Percentiles rank a stretch among this genome's conserved stretches.
These are phyloP conservation scores for Drosophila tanythrix DNA, from an alignment of 2,888 invertebrate genomes.

Conservation along the genomic window DNA sequence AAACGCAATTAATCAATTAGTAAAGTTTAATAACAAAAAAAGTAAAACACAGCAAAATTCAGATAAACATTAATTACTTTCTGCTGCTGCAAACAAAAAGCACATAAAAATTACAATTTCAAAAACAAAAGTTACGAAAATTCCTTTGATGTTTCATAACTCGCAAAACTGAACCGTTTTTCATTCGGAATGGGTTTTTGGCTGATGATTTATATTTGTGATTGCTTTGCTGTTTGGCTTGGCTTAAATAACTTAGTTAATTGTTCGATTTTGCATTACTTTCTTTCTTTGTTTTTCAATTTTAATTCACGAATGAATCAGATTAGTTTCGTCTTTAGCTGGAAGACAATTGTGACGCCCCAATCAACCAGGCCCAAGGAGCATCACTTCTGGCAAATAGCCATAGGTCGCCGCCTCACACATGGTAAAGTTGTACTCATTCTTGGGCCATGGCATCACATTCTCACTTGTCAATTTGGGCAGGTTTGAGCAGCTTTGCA, in stretches of 20 bases:
- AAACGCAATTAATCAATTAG: constrained; percentile 61
- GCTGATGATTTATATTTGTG: not conserved
- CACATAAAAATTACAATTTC: not conserved
- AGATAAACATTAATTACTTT: constrained; percentile 5
- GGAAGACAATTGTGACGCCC: not conserved
- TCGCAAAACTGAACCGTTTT: not conserved
- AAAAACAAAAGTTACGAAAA: not conserved
- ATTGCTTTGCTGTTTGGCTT: not conserved
- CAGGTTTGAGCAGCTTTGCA: not conserved
- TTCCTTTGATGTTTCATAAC: constrained; percentile 2
- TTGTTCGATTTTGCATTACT: not conserved
- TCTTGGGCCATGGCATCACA: not conserved
- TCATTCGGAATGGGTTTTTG: not conserved
- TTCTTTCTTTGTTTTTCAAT: too few species aligned
- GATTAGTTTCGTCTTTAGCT: not conserved
- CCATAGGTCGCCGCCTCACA: not conserved
- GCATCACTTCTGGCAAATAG: not conserved
- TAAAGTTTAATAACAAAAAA: constrained; percentile 25
- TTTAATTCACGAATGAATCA: not conserved
- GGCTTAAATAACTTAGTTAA: not conserved
- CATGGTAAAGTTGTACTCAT: not conserved
- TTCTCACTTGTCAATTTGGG: not conserved
- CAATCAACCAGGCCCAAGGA: not conserved
- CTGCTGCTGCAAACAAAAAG: not conserved
- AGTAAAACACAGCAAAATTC: not conserved